Evolutionary conservation across 2,888 invertebrate species (phyloP).

Genomic region (Hetaerina titia): DNA sequence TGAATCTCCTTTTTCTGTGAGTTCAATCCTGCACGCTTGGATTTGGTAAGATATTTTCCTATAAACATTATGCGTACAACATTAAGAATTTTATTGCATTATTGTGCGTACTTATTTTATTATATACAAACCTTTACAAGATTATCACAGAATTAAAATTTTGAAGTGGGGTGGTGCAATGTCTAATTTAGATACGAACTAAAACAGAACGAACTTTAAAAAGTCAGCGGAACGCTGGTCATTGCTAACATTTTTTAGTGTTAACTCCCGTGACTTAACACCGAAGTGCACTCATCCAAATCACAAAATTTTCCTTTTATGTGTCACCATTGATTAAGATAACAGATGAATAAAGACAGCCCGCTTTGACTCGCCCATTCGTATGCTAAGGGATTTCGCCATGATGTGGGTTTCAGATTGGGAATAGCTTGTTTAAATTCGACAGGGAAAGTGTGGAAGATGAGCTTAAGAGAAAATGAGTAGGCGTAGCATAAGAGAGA

Average conservation of each 20-base stretch:
- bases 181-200: background rate
- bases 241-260: background rate
- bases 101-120: too few relatives aligned
- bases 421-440: background rate
- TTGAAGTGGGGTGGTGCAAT: background rate
- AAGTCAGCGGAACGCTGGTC: background rate
- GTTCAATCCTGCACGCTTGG: too few relatives aligned
- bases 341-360: background rate
- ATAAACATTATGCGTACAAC: too few relatives aligned
- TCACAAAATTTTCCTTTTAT: background rate
- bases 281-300: constrained; percentile 44
- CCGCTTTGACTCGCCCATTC: background rate
- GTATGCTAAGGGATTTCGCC: constrained; percentile 8
- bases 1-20: too few relatives aligned
- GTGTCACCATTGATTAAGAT: background rate
- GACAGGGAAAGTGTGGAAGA: background rate
- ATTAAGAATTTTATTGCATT: too few relatives aligned
- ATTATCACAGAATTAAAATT: background rate
- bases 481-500: background rate
- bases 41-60: too few relatives aligned
- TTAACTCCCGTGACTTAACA: background rate
- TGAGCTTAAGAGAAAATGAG: background rate
- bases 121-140: too few relatives aligned
- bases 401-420: background rate
- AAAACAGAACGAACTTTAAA: background rate